Conservation (phyloP, 2,113 vertebrate genomes). For the human (Homo sapiens) region GRCh38 chr6:65490001-65490500, state of each 20-base stretch:
- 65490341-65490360: not conserved
- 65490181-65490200: not conserved
- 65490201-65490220: not conserved
- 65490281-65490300: not conserved
- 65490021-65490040: no score
- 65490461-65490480: not conserved
- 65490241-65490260: not conserved
- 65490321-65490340: not conserved
- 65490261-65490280: not conserved
- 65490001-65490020: no score
- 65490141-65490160: not conserved
- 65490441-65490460: not conserved
- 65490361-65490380: not conserved
- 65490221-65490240: not conserved
- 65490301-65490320: not conserved
- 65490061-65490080: no score
- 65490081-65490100: no score
- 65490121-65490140: not conserved
- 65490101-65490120: no score
- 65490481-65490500: not conserved
- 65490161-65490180: not conserved
- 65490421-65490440: not conserved
- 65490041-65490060: no score
- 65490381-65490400: not conserved
- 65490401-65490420: not conserved